Conservation (phyloP, 2,113 vertebrate genomes). For the Bufo bufo region DNA sequence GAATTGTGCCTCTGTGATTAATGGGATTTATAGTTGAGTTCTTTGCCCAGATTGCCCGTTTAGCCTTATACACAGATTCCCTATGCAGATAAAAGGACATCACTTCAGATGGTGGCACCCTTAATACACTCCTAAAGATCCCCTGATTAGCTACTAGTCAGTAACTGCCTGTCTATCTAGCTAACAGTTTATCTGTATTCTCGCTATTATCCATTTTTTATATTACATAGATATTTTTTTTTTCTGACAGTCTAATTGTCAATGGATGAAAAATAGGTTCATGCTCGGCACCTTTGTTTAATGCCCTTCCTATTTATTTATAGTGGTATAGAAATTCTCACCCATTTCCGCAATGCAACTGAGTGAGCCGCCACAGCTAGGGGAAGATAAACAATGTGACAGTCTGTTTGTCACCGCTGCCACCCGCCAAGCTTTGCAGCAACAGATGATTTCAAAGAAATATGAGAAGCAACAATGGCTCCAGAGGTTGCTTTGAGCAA, state of each 20-base stretch:
- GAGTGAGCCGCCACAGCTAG: slow-evolving; percentile 9
- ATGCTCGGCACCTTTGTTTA: slow-evolving; percentile 23
- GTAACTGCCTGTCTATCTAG: background rate
- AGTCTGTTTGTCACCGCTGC: slow-evolving; percentile 36
- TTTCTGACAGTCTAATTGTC: background rate
- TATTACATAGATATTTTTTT: background rate
- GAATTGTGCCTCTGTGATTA: too few species aligned
- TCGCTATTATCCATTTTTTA: background rate
- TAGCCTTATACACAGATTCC: too few species aligned
- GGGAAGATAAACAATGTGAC: slow-evolving; percentile 27
- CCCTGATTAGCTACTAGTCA: too few species aligned
- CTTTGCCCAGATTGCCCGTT: too few species aligned
- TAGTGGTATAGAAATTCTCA: slow-evolving; percentile 34
- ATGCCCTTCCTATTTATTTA: slow-evolving; percentile 33
- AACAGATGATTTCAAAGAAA: slow-evolving; percentile 6
- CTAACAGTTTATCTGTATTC: background rate
- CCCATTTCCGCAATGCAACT: slow-evolving; percentile 27
- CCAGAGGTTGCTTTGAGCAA: slow-evolving; percentile 9
- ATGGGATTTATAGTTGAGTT: too few species aligned
- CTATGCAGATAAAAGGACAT: too few species aligned
- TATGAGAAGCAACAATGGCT: slow-evolving; percentile 32
- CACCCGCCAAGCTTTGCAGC: slow-evolving; percentile 37
- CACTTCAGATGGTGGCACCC: too few species aligned
- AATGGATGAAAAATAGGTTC: background rate
- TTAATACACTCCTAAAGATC: fast-evolving